phyloP scores from a whole-genome alignment of 1,140 invertebrate genomes.

The Drosophila cardini region DNA sequence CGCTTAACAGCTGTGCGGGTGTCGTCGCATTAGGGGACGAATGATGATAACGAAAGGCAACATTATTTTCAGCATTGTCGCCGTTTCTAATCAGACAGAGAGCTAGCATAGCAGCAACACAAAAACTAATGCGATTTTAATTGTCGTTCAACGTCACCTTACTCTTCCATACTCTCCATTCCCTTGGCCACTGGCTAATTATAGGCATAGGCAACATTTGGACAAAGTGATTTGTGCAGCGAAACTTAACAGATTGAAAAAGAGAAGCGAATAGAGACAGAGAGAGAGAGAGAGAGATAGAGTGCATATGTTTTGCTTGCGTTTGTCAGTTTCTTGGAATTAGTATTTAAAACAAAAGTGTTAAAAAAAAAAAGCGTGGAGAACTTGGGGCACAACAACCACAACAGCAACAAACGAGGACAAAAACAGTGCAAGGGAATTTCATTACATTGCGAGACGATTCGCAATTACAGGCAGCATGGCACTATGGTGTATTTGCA shows the following conservation, averaged over 20 bases:
- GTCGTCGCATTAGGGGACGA: not conserved
- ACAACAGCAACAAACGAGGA: slow-evolving; percentile 25
- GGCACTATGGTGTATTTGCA: not conserved
- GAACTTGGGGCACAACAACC: slow-evolving; percentile 20
- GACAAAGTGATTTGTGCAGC: slow-evolving; percentile 26
- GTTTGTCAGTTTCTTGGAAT: slow-evolving; percentile 34
- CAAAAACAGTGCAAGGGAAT: slow-evolving; percentile 47
- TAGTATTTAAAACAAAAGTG: slow-evolving; percentile 51
- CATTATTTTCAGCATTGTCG: slow-evolving; percentile 24
- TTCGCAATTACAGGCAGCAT: slow-evolving; percentile 39
- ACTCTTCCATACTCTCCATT: not conserved
- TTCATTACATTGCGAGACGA: slow-evolving; percentile 55
- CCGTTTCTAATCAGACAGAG: slow-evolving; percentile 38
- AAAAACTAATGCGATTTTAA: slow-evolving; percentile 71
- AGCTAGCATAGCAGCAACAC: slow-evolving; percentile 4
- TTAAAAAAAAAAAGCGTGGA: slow-evolving; percentile 39
- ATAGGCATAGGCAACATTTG: slow-evolving; percentile 17
- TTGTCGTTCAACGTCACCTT: slow-evolving; percentile 43
- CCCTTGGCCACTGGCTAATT: slow-evolving; percentile 11
- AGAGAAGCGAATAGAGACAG: not conserved
- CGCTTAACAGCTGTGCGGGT: slow-evolving; percentile 32
- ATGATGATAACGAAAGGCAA: slow-evolving; percentile 13
- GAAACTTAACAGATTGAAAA: not conserved
- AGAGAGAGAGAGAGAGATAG: slow-evolving; percentile 18
- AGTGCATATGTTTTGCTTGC: slow-evolving; percentile 25